Evolutionary conservation across 2,797 vertebrate species (phyloP), one percentile per base, ranked within the genome.

Genomic region (Cottoperca gobio): DNA sequence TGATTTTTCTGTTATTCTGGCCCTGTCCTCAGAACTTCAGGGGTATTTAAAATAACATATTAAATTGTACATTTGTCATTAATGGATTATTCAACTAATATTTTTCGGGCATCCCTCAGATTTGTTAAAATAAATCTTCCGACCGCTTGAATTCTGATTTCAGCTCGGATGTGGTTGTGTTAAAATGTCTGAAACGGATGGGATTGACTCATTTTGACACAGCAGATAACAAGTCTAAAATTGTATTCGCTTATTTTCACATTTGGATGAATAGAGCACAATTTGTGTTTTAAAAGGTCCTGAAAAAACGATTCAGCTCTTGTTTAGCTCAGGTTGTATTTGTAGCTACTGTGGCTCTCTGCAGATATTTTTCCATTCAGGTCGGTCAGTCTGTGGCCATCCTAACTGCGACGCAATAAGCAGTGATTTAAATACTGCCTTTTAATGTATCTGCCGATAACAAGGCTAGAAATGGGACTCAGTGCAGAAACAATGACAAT

Each of bases 401-500:
- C 59, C 55, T 75, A 71, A 65, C 70, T 81, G 71, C 72, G 76
- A 43, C 6, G 45, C 73, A 65, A 70, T 55, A 71, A 67, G 57
- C 73, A 59, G 64, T 55, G 50, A 83, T 86, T 88, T 82, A 78
- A 88, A 86, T 63, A 65, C 68, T 39, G 70, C 71, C 52, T 78
- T 81, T 91, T 78, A 76, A 80, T 85, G 79, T 79, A 79, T 78
- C 81, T 54, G 70, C 83, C n/a, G 81, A 88, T 89, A 90, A 88
- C 66, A 21, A 64, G 76, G 73, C 85, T 85, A 86, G 81, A 92
- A 92, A 87, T 92, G 89, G 90, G 89, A 83, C 85, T 73, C 63
- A n/a, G 82, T 76, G 87, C 79, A 71, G 88, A 90, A 94, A 92
- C 87, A 90, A 88, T 92, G 85, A 90, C 87, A 85, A 88, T 75